Conservation (phyloP, 1,140 invertebrate genomes). For the Pristionchus pacificus region DNA sequence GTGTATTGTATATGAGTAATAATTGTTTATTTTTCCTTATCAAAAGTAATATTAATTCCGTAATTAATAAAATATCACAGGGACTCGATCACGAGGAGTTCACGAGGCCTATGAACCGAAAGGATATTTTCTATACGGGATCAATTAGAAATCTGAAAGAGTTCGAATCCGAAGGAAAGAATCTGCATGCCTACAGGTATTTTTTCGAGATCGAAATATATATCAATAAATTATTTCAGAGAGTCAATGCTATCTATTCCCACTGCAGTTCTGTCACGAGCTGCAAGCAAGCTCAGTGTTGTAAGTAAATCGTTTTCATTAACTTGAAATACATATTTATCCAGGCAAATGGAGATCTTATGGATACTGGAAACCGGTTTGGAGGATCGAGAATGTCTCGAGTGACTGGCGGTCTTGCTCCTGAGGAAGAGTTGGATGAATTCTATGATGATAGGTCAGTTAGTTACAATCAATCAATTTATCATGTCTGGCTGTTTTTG, state of each 20-base stretch:
- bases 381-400: conserved; percentile 26
- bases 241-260: conserved; percentile 56
- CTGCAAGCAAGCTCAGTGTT: conserved; percentile 21
- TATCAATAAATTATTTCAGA: conserved; percentile 40
- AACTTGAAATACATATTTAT: conserved; percentile 9
- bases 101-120: conserved; percentile 43
- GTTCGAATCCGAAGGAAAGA: conserved; percentile 49
- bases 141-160: conserved; percentile 54
- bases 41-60: too few species aligned
- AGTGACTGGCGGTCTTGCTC: conserved; percentile 16
- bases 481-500: too few species aligned
- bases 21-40: too few species aligned
- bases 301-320: conserved; percentile 20
- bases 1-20: too few species aligned
- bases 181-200: conserved; percentile 13
- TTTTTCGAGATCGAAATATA: too few species aligned
- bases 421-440: conserved; percentile 29
- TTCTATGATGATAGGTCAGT: conserved; percentile 31
- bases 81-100: conserved; percentile 56
- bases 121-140: conserved; percentile 54
- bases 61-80: too few species aligned
- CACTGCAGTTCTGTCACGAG: conserved; percentile 43
- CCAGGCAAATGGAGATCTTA: conserved; percentile 11
- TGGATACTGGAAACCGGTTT: conserved; percentile 11
- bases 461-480: not conserved